Percentiles rank a stretch among this genome's conserved stretches.
Evolutionary conservation across 2,888 invertebrate species (phyloP).

Genomic region (Epistrophella euchroma): DNA sequence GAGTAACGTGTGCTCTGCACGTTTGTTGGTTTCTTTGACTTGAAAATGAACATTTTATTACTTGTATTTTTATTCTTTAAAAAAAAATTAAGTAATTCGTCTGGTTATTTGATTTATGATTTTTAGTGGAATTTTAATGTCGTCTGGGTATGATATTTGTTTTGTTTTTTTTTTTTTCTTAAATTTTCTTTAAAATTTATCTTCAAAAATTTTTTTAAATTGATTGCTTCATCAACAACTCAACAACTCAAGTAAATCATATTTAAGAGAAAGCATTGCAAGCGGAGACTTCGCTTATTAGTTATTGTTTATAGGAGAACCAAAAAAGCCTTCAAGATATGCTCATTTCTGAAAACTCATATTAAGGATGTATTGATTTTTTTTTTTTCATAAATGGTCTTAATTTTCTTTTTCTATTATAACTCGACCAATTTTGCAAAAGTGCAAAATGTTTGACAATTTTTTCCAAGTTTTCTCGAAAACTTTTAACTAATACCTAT

Average conservation of each 20-base stretch:
- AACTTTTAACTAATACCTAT: too few species aligned
- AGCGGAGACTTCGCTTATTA: too few species aligned
- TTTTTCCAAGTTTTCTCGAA: too few species aligned
- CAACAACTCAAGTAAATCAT: background rate
- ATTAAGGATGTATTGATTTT: too few species aligned
- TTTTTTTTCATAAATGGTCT: too few species aligned
- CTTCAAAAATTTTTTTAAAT: background rate
- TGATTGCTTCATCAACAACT: background rate
- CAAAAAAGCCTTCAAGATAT: too few species aligned
- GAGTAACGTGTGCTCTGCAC: background rate
- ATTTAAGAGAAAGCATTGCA: too few species aligned
- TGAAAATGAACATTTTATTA: background rate
- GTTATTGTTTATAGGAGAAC: too few species aligned
- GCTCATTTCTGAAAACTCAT: too few species aligned
- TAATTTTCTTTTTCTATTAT: too few species aligned
- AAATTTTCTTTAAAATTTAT: background rate
- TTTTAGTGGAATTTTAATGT: constrained; percentile 9
- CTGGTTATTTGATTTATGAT: constrained; percentile 26
- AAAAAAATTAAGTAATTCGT: constrained; percentile 16
- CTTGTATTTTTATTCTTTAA: background rate
- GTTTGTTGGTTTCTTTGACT: constrained; percentile 7
- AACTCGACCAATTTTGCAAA: too few species aligned
- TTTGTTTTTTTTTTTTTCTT: background rate
- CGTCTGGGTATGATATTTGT: constrained; percentile 5
- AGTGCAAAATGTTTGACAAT: too few species aligned